phyloP scores from a whole-genome alignment of 2,113 vertebrate genomes.

The Scopus umbretta region DNA sequence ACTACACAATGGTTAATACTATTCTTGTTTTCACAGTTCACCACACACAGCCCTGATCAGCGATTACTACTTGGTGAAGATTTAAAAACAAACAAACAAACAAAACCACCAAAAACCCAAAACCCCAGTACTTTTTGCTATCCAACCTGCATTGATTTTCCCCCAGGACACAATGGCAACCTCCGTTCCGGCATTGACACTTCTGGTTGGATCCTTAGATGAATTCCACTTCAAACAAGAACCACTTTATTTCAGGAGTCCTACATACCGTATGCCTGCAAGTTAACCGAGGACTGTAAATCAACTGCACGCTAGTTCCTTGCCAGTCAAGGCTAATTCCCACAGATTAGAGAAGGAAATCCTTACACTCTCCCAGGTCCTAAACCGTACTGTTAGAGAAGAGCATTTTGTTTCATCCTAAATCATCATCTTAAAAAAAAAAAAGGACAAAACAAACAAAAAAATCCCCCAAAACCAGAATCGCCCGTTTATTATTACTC shows the following conservation, averaged over 20 bases:
- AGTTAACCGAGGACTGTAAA: neutral
- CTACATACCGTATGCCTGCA: neutral
- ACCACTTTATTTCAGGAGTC: neutral
- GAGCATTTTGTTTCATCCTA: neutral
- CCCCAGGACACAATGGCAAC: neutral
- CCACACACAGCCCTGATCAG: neutral
- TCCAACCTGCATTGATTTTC: slow-evolving; percentile 33
- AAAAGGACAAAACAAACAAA: neutral
- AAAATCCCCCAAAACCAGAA: neutral
- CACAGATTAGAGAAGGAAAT: slow-evolving; percentile 45
- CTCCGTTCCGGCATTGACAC: neutral
- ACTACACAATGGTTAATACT: neutral
- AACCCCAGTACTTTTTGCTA: neutral
- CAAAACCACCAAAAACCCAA: too few species aligned
- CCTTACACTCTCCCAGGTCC: neutral
- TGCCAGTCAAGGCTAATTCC: slow-evolving; percentile 46
- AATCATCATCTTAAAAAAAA: neutral
- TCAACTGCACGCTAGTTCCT: neutral
- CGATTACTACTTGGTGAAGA: neutral
- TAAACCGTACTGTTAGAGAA: neutral
- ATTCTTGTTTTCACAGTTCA: neutral
- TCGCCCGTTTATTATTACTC: neutral
- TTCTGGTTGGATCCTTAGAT: neutral
- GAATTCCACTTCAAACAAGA: neutral
- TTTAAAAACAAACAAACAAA: neutral